phyloP scores from a whole-genome alignment of 2,113 vertebrate species.

The Microcebus tavaratra region DNA sequence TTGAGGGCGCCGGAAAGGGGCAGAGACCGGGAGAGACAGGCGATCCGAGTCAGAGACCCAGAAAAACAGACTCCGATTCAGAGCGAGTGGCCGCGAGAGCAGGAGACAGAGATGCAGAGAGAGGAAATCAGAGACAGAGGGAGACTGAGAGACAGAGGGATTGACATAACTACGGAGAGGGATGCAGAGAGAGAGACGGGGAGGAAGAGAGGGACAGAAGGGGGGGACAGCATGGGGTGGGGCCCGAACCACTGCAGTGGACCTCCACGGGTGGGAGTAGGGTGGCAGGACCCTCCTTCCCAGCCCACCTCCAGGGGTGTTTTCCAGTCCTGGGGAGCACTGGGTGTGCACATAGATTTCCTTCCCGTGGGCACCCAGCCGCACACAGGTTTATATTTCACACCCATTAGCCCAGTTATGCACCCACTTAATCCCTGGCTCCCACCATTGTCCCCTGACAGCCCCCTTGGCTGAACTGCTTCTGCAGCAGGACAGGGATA shows the following conservation, averaged over 20 bases:
- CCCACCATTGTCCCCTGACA: neutral
- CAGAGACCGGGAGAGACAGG: neutral
- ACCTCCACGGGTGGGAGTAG: neutral
- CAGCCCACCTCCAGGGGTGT: neutral
- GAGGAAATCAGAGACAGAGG: neutral
- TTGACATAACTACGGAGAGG: neutral
- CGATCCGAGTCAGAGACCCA: neutral
- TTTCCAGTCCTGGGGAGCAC: neutral
- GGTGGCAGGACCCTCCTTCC: neutral
- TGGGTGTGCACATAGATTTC: neutral
- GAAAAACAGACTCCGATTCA: neutral
- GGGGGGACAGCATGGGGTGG: constrained; percentile 31
- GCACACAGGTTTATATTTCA: neutral
- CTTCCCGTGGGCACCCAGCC: neutral
- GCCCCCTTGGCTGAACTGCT: neutral
- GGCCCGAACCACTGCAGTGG: constrained; percentile 52
- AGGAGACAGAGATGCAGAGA: neutral
- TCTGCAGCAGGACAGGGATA: neutral
- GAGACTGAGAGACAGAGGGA: neutral
- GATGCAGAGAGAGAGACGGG: neutral
- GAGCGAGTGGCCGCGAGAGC: neutral
- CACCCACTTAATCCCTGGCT: neutral
- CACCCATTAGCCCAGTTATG: constrained; percentile 52
- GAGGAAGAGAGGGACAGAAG: neutral
- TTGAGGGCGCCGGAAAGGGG: neutral